Base-by-base conservation (phyloP, 2,113 vertebrate genomes). In the Gasterosteus aculeatus region DNA sequence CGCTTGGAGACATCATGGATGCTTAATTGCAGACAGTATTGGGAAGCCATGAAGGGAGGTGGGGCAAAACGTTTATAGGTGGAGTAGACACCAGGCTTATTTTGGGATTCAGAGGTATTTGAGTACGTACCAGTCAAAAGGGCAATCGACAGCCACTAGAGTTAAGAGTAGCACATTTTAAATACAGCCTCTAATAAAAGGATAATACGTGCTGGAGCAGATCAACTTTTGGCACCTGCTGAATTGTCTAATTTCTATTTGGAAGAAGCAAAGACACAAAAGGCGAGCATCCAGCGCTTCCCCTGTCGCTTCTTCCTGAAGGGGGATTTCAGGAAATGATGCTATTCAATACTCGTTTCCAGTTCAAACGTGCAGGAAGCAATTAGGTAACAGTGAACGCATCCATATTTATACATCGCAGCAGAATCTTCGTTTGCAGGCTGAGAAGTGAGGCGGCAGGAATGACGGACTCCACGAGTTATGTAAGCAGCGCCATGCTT, bases 291-390 rank as follows among this genome's bases (percentile, higher is more conserved):
- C 84, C 74, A 83, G 54, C 64, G 72, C 59, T 60, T 75, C 62
- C 67, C 71, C 35, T 75, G 83, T 78, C 72, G 68, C 72, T 58
- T 62, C 78, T 77, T 81, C 60, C 74, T 67, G 77, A 88, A 89
- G 80, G 81, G 71, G 56, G 69, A 81, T 87, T 87, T 83, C 65
- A 82, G 59, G 84, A 84, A 85, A 85, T 29, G 46, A 80, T 75
- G 76, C 83, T 82, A 86, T 88, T 91, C 89, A 82, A 69, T 72
- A 81, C 62, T 68, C 71, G 73, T 85, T 80, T 79, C 73, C 76
- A 79, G 68, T 66, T 71, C 63, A 69, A 78, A 74, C 44, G 80
- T 61, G 68, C 75, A 85, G 82, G 70, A 88, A 81, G 81, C 67
- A 79, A 88, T 88, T 87, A 87, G 81, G 69, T 61, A 84, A 76